Evolutionary conservation across 2,888 invertebrate species (phyloP).

Genomic region (Stratiomys singularior): DNA sequence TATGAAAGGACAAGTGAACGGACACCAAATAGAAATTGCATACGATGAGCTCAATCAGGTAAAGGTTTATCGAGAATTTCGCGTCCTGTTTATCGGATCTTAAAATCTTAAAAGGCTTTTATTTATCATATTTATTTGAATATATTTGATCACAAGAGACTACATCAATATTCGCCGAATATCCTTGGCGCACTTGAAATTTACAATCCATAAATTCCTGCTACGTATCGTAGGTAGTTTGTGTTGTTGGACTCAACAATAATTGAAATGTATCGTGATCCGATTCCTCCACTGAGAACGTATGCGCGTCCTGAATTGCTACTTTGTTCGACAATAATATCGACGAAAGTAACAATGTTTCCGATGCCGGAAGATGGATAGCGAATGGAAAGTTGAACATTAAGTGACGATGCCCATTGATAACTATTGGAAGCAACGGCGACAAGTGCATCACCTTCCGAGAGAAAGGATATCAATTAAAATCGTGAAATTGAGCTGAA

Average conservation of each 20-base stretch:
- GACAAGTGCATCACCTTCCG: neutral
- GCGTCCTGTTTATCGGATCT: too few relatives aligned
- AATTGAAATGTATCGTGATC: neutral
- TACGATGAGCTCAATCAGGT: too few relatives aligned
- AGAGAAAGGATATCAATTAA: neutral
- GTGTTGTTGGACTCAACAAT: neutral
- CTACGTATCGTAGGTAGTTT: neutral
- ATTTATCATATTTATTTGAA: too few relatives aligned
- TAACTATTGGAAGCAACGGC: neutral
- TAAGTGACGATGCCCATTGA: neutral
- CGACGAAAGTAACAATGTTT: neutral
- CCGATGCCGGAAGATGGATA: neutral
- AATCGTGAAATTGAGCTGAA: neutral
- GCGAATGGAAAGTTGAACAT: neutral
- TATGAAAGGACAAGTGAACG: too few relatives aligned
- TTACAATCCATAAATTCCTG: neutral
- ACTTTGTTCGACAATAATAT: neutral
- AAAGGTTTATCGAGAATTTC: too few relatives aligned
- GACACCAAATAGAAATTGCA: too few relatives aligned
- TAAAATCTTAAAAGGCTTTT: too few relatives aligned
- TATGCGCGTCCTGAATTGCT: neutral
- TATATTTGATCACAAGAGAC: too few relatives aligned
- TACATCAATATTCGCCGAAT: too few relatives aligned
- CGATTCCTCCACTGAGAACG: neutral
- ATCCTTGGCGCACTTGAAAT: neutral